Base-by-base conservation (phyloP, 1,140 invertebrate species). In the Drosophila paulistorum region DNA sequence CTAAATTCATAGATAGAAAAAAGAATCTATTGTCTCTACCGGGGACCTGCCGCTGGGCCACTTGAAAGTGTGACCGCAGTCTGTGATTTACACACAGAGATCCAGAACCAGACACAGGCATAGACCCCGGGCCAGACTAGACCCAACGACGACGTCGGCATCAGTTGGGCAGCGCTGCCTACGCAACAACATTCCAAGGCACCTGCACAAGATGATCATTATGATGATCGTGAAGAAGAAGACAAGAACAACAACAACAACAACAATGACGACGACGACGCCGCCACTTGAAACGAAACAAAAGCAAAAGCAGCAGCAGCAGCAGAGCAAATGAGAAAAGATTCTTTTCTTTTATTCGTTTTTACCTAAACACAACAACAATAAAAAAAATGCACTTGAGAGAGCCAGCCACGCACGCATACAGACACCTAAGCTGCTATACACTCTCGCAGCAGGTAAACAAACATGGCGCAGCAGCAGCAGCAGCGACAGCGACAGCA, bases 61-160 rank as follows among this genome's bases (percentile, higher is more conserved):
- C 84, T 87, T 89, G 84, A 87, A 87, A 87, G 84, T 89, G 77
- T 89, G 84, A 87, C 84, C 84, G 84, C 84, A 87, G 80, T 74
- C 57, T 37, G 77, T 83, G 77, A 89, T 89, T 89, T 89, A 89
- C 85, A 78, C 84, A 78, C 80, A 17, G 9, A 39, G 37, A 23
- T 69, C 70, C 62, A 84, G 81, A 78, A 71, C 75, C 66, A 80
- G 61, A 20, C 17, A 23, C 20, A 48, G 9, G 4, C 67, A 65
- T 63, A 84, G 82, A 82, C 72, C 80, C 80, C 67, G 77, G 63
- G 20, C 45, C 45, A 51, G 45, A 51, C 45, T 51, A 51, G 45
- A 68, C 68, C 72, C 82, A 78, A 57, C 65, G 63, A 60, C 64
- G 65, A 60, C 64, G 65, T 20, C 51, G 42, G 37, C 61, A 57